Evolutionary conservation across 2,113 vertebrate genomes (phyloP).

Genomic region (Caranx melampygus): DNA sequence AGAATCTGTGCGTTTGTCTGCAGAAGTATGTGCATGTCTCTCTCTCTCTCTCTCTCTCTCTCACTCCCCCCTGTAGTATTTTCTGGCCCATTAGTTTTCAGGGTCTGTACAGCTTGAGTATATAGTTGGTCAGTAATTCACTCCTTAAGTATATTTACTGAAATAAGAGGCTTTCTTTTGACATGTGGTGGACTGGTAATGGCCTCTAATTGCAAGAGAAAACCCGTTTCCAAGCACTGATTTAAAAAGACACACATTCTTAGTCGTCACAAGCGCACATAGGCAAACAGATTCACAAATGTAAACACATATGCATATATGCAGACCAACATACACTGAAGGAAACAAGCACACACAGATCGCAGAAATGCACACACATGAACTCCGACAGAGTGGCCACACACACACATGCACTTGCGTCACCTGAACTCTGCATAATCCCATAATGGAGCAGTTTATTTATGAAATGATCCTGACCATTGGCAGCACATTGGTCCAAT

Average conservation of each 20-base stretch:
- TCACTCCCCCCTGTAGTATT: conserved; percentile 35
- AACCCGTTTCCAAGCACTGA: conserved; percentile 54
- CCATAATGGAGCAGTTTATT: conserved; percentile 58
- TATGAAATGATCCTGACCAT: conserved; percentile 53
- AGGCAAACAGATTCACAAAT: conserved; percentile 33
- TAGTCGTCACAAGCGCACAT: conserved; percentile 10
- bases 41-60: background rate
- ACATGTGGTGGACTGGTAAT: conserved; percentile 68
- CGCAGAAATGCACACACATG: background rate
- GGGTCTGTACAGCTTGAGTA: conserved; percentile 55
- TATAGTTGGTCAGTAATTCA: conserved; percentile 68
- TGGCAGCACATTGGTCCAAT: conserved; percentile 53
- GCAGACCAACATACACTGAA: conserved; percentile 7
- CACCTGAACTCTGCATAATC: conserved; percentile 42
- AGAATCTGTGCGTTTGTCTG: conserved; percentile 31
- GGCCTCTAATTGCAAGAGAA: conserved; percentile 70
- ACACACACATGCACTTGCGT: conserved; percentile 3
- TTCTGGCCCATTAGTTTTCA: conserved; percentile 76
- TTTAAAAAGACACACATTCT: conserved; percentile 50
- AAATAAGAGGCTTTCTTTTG: conserved; percentile 62
- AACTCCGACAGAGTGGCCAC: conserved; percentile 1
- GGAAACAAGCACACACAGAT: conserved; percentile 29
- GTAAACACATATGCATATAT: conserved; percentile 26
- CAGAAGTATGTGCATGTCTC: conserved; percentile 18
- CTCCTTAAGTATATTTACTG: conserved; percentile 65